Evolutionary conservation across 2,888 invertebrate species (phyloP), one percentile per base, ranked within the genome.

Genomic region (Monopis laevigella): DNA sequence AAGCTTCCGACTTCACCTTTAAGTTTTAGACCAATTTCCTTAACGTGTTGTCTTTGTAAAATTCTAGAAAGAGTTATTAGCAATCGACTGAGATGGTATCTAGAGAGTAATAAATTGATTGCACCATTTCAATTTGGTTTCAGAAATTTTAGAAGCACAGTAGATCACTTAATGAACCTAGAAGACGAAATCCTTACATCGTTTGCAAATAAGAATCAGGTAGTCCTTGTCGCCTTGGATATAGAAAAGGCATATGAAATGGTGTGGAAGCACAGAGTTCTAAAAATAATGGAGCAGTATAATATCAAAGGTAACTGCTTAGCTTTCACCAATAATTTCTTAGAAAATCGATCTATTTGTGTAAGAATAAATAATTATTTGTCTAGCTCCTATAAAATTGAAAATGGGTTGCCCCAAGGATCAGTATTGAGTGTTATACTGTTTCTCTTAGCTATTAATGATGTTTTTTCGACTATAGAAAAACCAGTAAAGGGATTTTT

Each of bases 241-340:
- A 38, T 48, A 8, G 48, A 45, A 30, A 46, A 48, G 21, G 43
- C 46, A 7, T 46, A 46, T 26, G 46, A 46, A 43, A 46, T 46
- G 46, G 44, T 46, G 4, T 49, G 49, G 49, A 46, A 44, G 43
- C 42, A 44, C 11, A 39, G 45, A 38, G 43, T 47, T 16, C 6
- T 45, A 5, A 10, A 32, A 17, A 16, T 34, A 3, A 16, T 34
- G 17, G 18, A 45, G 12, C 16, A 40, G 2, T 12, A 39, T 19
- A 28, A 34, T 26, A 24, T 45, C 4, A 36, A 43, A 26, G 45
- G 45, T 2, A 43, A 45, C 17, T 19, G 13, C 13, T 32, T 45
- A 10, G 43, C 45, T 3, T 45, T 43, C 16, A 29, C 40, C 2
- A 32, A 13, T 19, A 45, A 45, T 19, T 43, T 45, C 35, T 24